These are phyloP conservation scores for Agonopterix alstromeriana DNA, from an alignment of 2,888 invertebrate genomes.

Conservation along the genomic window DNA sequence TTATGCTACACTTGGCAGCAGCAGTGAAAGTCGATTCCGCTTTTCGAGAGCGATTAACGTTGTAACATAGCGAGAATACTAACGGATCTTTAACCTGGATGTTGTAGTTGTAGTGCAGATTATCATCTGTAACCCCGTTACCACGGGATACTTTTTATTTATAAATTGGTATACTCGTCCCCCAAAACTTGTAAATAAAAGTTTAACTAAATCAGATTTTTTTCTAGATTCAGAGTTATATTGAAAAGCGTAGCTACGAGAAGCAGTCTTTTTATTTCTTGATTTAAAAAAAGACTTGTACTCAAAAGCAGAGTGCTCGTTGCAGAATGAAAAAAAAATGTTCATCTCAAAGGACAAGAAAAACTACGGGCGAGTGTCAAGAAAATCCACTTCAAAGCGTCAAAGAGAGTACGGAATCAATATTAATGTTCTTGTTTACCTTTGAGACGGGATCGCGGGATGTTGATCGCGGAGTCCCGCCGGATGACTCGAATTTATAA, in stretches of 20 bases:
- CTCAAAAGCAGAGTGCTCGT: conserved; percentile 14
- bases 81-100: conserved; percentile 29
- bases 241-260: not conserved
- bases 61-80: conserved; percentile 15
- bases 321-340: conserved; percentile 29
- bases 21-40: conserved; percentile 38
- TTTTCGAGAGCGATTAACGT: conserved; percentile 21
- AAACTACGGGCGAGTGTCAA: conserved; percentile 44
- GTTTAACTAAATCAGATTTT: not conserved
- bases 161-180: not conserved
- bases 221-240: not conserved
- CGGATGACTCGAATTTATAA: conserved; percentile 66
- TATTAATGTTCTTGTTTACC: conserved; percentile 71
- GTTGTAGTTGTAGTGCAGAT: not conserved
- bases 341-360: conserved; percentile 52
- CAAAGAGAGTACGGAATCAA: conserved; percentile 65
- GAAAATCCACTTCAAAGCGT: conserved; percentile 58
- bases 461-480: conserved; percentile 43
- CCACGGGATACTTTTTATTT: not conserved
- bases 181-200: not conserved
- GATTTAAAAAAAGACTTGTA: conserved; percentile 28
- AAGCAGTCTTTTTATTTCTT: not conserved
- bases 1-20: conserved; percentile 21
- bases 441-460: conserved; percentile 52
- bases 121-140: not conserved